A percentile compares a stretch with the other conserved stretches of the same genome.
Conservation (phyloP, 2,888 invertebrate genomes). For the Polylopha cassiicola region DNA sequence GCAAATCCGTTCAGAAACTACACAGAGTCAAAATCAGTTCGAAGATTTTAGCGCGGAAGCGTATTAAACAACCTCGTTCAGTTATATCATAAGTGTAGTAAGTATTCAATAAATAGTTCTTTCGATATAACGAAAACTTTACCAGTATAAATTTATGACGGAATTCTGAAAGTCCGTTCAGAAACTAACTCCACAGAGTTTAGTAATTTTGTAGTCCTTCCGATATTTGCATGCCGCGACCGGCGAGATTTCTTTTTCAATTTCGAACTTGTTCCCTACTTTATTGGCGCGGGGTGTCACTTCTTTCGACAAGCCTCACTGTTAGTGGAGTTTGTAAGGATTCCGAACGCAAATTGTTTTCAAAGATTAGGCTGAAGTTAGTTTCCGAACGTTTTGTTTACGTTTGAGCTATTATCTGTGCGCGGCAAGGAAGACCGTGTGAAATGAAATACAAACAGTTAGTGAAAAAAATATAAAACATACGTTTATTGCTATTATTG, state of each 20-base stretch:
- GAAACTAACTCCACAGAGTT: constrained; percentile 33
- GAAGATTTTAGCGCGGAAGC: no score
- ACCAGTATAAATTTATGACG: constrained; percentile 16
- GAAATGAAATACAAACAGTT: no score
- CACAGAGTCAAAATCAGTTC: no score
- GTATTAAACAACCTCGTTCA: no score
- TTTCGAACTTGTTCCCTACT: constrained; percentile 61
- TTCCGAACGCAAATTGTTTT: constrained; percentile 31
- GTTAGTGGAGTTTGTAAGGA: constrained; percentile 37
- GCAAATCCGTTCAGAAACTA: no score
- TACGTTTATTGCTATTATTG: no score
- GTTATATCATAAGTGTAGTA: no score
- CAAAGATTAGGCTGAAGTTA: constrained; percentile 11
- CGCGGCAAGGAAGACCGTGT: no score
- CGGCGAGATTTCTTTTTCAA: constrained; percentile 64
- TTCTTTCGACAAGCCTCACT: constrained; percentile 20
- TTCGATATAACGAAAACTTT: background rate
- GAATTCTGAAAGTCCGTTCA: constrained; percentile 19
- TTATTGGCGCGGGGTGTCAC: constrained; percentile 48
- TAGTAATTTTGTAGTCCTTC: constrained; percentile 59
- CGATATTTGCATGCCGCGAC: constrained; percentile 58
- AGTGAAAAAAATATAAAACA: no score
- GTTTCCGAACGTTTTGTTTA: constrained; percentile 2
- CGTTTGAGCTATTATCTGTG: constrained; percentile 1
- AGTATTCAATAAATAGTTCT: no score